phyloP scores from a whole-genome alignment of 2,797 vertebrate species.

The Enteromius mattozi region DNA sequence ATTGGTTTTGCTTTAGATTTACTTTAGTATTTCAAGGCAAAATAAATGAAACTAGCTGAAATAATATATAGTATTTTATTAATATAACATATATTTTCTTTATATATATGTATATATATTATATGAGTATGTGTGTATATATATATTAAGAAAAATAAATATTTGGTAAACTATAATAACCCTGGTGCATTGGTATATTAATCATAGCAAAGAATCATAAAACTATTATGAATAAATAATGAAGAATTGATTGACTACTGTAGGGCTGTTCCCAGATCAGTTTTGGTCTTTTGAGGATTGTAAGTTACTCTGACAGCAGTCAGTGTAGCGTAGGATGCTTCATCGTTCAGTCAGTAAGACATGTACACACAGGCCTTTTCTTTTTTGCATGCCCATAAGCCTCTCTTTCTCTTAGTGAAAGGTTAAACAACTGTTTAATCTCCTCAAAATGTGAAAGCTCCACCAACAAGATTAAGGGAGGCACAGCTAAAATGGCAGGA shows the following conservation, averaged over 20 bases:
- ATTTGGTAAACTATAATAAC: neutral
- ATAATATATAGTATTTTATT: neutral
- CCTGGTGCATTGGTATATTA: neutral
- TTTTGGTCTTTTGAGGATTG: neutral
- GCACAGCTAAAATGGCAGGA: slow-evolving; percentile 58
- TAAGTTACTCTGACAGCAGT: neutral
- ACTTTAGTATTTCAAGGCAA: neutral
- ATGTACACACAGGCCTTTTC: slow-evolving; percentile 32
- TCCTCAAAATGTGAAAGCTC: slow-evolving; percentile 58
- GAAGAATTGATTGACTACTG: neutral
- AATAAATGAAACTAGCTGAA: neutral
- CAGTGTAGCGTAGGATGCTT: neutral
- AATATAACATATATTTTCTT: too few relatives aligned
- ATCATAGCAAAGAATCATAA: slow-evolving; percentile 2
- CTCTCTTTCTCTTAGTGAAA: slow-evolving; percentile 55
- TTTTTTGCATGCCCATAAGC: slow-evolving; percentile 42
- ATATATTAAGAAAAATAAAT: too few relatives aligned
- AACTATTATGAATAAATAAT: slow-evolving; percentile 11
- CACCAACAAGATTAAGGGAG: slow-evolving; percentile 71
- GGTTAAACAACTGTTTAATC: slow-evolving; percentile 61
- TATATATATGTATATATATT: too few relatives aligned
- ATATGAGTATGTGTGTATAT: too few relatives aligned
- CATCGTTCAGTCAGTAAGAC: slow-evolving; percentile 28
- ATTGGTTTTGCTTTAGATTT: neutral
- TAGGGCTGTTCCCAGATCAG: slow-evolving; percentile 10